Evolutionary conservation across 2,888 invertebrate species (phyloP).

Genomic region (Trachelus iudaicus): DNA sequence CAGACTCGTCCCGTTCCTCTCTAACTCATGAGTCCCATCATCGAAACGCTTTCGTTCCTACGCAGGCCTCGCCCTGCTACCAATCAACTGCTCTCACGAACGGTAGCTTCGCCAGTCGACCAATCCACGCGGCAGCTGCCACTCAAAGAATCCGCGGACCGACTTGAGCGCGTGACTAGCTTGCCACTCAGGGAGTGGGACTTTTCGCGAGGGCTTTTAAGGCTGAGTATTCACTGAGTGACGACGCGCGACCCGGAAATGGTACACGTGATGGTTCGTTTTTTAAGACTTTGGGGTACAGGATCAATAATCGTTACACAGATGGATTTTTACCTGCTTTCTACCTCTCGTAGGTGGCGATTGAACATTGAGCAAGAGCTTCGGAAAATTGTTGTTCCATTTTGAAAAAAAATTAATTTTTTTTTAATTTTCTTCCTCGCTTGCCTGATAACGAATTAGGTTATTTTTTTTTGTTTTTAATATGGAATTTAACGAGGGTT

Average conservation of each 20-base stretch:
- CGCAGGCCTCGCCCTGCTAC: constrained; percentile 51
- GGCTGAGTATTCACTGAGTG: constrained; percentile 18
- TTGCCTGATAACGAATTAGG: not conserved
- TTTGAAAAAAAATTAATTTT: not conserved
- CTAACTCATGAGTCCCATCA: constrained; percentile 22
- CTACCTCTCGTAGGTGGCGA: not conserved
- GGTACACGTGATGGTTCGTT: not conserved
- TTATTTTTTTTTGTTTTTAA: not conserved
- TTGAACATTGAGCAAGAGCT: not conserved
- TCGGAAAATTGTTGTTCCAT: not conserved
- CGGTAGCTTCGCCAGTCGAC: constrained; percentile 39
- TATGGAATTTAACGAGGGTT: not conserved
- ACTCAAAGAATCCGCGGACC: constrained; percentile 26
- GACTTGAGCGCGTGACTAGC: constrained; percentile 28
- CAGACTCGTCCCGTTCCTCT: constrained; percentile 34
- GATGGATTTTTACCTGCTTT: not conserved
- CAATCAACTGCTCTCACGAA: constrained; percentile 47
- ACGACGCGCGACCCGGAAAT: constrained; percentile 4
- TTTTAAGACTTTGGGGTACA: not conserved
- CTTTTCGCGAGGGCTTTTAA: constrained; percentile 57
- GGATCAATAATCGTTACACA: not conserved
- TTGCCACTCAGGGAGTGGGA: constrained; percentile 48
- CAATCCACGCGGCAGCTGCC: constrained; percentile 39
- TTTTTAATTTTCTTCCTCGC: not conserved
- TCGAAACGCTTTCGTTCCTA: constrained; percentile 27